Base-by-base conservation (phyloP, 2,888 invertebrate species). In the Choreutis nemorana region DNA sequence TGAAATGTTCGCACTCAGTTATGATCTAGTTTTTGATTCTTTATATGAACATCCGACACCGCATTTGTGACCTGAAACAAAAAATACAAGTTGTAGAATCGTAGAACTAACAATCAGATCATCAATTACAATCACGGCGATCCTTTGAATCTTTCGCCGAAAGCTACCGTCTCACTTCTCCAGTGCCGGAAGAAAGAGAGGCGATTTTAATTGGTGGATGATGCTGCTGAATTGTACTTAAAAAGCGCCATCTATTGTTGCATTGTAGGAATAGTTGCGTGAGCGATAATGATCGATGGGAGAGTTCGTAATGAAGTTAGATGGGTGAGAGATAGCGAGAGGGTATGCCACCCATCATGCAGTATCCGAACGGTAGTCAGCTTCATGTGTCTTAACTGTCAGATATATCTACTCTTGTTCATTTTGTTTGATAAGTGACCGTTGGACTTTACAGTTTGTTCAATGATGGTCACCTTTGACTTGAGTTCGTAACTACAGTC, bases 181-280 rank as follows among this genome's bases (percentile, higher is more conserved):
- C 11, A 16, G 15, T 37, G 24, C 22, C 32, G 48, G 37, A 44
- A 44, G 45, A 56, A 48, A 43, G 56, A 43, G 44, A 43, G 29
- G 16, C 31, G 45, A 41, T 54, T 56, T 61, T 75, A 75, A 75
- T 75, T 75, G 73, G 62, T 66, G 48, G 63, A 71, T 71, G 72
- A 72, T 68, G 55, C 47, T 67, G 71, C 71, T 65, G 70, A 67
- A 68, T 71, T 62, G 59, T 63, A 55, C 60, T 48, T 52, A 48
- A 55, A 60, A 60, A 72, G 64, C 72, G 71, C 73, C 73, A 75
- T 73, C 70, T 75, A 70, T 77, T 73, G 77, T 73, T 68, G 67
- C 67, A 73, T 77, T 65, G 62, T 62, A 70, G 57, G 62, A 68
- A 77, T 78, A 73, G 67, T 62, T 66, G 75, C 73, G 75, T 59